Evolutionary conservation across 2,888 invertebrate genomes (phyloP).

Genomic region (Eutolmus rufibarbis): DNA sequence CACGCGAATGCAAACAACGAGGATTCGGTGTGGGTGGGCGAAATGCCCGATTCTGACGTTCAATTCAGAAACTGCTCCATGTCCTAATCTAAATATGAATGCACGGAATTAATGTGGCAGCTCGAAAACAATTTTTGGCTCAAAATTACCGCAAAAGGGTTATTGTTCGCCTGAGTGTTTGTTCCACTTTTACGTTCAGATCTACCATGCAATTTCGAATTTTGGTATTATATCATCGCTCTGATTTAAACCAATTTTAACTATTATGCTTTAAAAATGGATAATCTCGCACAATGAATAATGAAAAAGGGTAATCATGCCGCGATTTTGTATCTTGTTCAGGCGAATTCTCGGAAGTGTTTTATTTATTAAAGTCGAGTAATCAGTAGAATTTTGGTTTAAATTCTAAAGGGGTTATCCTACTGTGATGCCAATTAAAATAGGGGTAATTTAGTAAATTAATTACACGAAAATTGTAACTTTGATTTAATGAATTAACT

Average conservation of each 20-base stretch:
- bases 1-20: neutral
- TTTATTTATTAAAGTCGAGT: neutral
- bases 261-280: neutral
- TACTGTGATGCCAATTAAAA: too few species aligned
- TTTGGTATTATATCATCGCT: neutral
- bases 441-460: too few species aligned
- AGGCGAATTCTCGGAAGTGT: neutral
- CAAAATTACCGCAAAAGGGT: neutral
- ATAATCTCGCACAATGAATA: neutral
- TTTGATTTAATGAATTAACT: too few species aligned
- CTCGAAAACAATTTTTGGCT: constrained; percentile 1
- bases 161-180: neutral
- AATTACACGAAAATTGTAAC: too few species aligned
- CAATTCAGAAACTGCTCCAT: neutral
- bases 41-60: neutral
- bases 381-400: neutral
- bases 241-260: neutral
- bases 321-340: neutral
- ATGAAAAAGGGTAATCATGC: neutral
- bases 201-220: neutral
- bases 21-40: neutral
- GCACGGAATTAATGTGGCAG: constrained; percentile 7
- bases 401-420: neutral
- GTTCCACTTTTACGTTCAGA: neutral
- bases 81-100: constrained; percentile 22